Conservation (phyloP, 2,888 invertebrate species). For the Carabus problematicus region DNA sequence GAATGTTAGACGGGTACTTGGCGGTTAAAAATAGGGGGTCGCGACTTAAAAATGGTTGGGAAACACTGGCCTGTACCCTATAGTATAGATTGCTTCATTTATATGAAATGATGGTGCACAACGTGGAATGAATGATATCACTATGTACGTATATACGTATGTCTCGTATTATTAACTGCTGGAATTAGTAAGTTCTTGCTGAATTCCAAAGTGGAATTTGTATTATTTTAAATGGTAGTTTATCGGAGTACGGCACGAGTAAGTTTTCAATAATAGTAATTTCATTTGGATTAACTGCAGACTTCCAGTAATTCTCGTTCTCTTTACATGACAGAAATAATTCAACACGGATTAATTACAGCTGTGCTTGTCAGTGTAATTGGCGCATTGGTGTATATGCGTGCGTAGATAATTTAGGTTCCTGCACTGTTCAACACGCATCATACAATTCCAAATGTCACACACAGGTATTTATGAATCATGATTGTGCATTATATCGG, state of each 20-base stretch:
- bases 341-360: constrained; percentile 16
- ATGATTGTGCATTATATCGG: constrained; percentile 9
- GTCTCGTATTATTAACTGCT: no score
- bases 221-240: no score
- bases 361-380: constrained; percentile 6
- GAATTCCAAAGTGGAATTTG: no score
- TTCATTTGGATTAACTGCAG: not conserved
- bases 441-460: constrained; percentile 8
- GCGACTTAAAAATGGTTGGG: no score
- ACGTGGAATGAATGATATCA: no score
- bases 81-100: no score
- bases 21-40: no score
- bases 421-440: constrained; percentile 1
- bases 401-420: not conserved
- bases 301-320: constrained; percentile 9
- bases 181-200: no score
- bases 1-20: no score
- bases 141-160: no score
- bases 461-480: constrained; percentile 19
- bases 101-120: no score
- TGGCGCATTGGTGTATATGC: constrained; percentile 1
- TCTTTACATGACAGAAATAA: constrained; percentile 15
- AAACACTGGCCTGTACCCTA: no score
- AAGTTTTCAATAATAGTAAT: constrained; percentile 7
- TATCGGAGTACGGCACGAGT: not conserved